Conservation (phyloP, 2,113 vertebrate species). For the Anguilla japonica region DNA sequence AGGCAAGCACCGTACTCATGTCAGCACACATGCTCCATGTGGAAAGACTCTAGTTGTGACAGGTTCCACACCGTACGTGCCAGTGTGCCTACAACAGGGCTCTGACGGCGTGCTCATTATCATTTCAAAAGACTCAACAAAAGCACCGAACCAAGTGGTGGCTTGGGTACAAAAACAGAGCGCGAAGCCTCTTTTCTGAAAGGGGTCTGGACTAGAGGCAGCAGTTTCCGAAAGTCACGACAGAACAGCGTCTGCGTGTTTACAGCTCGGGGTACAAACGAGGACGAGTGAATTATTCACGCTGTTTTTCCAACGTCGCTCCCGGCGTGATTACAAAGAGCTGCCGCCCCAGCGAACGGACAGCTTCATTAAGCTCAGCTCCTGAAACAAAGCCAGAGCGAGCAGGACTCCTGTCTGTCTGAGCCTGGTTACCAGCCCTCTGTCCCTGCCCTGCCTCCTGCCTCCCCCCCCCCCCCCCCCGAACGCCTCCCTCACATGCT, state of each 20-base stretch:
- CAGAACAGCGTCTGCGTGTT: background rate
- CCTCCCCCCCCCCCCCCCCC: too few species aligned
- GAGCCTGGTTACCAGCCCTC: background rate
- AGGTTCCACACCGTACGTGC: background rate
- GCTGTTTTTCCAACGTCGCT: background rate
- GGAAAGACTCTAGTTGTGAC: background rate
- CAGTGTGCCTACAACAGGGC: background rate
- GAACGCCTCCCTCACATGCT: background rate
- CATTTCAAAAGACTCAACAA: background rate
- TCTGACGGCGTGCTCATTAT: background rate
- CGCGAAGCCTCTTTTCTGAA: background rate
- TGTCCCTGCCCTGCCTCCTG: background rate
- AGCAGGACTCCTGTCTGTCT: background rate
- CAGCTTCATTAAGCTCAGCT: background rate
- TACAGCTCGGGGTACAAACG: background rate
- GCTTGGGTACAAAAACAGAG: background rate
- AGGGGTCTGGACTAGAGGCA: background rate
- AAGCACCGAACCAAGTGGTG: background rate
- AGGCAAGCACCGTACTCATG: background rate
- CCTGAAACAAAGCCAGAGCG: background rate
- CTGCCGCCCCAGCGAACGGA: background rate
- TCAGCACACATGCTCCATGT: background rate
- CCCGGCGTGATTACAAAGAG: background rate
- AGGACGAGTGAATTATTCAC: slow-evolving; percentile 10
- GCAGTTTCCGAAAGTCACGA: background rate